Evolutionary conservation across 2,888 invertebrate genomes (phyloP).

Genomic region (Protophormia terraenovae): DNA sequence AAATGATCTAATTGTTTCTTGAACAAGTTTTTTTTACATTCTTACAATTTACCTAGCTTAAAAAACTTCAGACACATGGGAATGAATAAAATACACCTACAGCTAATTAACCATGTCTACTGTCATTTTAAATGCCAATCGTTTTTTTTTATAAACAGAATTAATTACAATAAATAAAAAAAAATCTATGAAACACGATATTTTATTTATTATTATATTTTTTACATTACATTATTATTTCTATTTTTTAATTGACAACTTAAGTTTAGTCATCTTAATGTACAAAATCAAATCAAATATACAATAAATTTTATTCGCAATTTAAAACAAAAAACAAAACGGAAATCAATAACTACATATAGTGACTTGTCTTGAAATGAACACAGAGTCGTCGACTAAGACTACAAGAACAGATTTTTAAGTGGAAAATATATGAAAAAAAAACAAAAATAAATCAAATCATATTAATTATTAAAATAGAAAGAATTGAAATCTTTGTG

Average conservation of each 20-base stretch:
- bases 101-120: slow-evolving; percentile 43
- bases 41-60: neutral
- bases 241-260: slow-evolving; percentile 48
- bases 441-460: slow-evolving; percentile 40
- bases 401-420: neutral
- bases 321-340: slow-evolving; percentile 25
- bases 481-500: slow-evolving; percentile 1
- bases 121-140: slow-evolving; percentile 41
- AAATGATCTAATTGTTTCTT: neutral
- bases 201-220: slow-evolving; percentile 3
- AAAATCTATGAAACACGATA: slow-evolving; percentile 24
- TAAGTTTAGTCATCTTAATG: slow-evolving; percentile 51
- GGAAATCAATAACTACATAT: slow-evolving; percentile 39
- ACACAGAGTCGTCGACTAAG: neutral
- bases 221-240: no score
- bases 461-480: slow-evolving; percentile 4
- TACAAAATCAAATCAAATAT: slow-evolving; percentile 24
- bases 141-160: neutral
- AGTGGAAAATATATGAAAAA: neutral
- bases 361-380: neutral
- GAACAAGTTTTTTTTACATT: neutral
- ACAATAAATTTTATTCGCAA: neutral
- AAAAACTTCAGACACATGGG: neutral
- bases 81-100: slow-evolving; percentile 27
- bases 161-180: slow-evolving; percentile 7